Evolutionary conservation across 2,888 invertebrate species (phyloP).

Genomic region (Thelaira solivaga): DNA sequence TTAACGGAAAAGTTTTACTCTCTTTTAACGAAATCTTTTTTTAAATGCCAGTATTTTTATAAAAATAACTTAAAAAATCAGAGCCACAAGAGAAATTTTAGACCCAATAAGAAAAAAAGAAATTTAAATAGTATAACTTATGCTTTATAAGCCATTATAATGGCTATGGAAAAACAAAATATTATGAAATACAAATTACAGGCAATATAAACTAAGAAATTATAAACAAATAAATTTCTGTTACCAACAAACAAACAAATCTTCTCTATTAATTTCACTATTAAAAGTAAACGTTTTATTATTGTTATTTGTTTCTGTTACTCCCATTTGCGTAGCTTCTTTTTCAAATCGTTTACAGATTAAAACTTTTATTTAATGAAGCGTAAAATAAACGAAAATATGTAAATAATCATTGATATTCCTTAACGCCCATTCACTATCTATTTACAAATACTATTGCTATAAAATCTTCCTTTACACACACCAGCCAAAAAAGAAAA

Average conservation of each 20-base stretch:
- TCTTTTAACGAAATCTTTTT: too few species aligned
- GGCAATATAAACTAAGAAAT: too few species aligned
- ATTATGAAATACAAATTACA: too few species aligned
- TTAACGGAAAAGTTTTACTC: too few species aligned
- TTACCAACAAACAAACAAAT: neutral
- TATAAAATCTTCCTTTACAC: neutral
- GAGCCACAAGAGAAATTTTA: too few species aligned
- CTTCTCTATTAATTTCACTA: neutral
- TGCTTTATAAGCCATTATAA: too few species aligned
- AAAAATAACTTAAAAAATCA: too few species aligned
- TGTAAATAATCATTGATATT: constrained; percentile 21
- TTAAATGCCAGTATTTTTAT: too few species aligned
- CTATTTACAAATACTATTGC: neutral
- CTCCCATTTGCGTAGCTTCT: constrained; percentile 50
- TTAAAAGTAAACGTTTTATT: neutral
- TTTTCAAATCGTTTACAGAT: constrained; percentile 58
- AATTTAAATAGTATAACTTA: too few species aligned
- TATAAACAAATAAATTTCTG: too few species aligned
- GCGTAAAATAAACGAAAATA: constrained; percentile 55
- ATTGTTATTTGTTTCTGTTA: constrained; percentile 24
- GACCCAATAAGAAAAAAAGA: too few species aligned
- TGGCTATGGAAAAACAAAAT: too few species aligned
- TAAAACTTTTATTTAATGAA: constrained; percentile 59
- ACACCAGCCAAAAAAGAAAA: neutral
- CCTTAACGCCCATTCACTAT: constrained; percentile 30